phyloP scores from a whole-genome alignment of 2,888 invertebrate species.

The Drosophila suboccidentalis region DNA sequence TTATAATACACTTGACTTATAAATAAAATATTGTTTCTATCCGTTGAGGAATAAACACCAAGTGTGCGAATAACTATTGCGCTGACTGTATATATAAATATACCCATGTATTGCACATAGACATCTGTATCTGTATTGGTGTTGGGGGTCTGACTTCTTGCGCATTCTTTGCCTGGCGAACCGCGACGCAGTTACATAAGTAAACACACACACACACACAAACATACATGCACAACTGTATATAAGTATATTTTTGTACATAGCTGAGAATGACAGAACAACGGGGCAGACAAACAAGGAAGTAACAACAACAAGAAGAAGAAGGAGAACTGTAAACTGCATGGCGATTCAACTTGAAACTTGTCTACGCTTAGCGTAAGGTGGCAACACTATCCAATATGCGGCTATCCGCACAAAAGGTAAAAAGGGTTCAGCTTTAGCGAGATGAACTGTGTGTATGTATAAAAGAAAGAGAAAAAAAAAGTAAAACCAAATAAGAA shows the following conservation, averaged over 20 bases:
- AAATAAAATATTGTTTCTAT: no score
- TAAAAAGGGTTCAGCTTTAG: conserved; percentile 50
- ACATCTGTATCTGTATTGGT: conserved; percentile 14
- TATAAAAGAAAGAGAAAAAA: conserved; percentile 10
- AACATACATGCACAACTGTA: conserved; percentile 19
- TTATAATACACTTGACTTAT: no score
- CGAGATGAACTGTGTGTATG: conserved; percentile 34
- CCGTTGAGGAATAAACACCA: background rate
- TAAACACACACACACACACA: no score
- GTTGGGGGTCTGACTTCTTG: conserved; percentile 46
- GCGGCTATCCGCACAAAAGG: conserved; percentile 36
- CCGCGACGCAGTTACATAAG: conserved; percentile 61
- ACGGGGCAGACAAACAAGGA: conserved; percentile 51
- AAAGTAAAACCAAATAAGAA: conserved; percentile 53
- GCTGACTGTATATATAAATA: background rate
- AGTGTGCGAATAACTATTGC: background rate
- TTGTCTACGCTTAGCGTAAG: conserved; percentile 50
- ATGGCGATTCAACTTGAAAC: conserved; percentile 52
- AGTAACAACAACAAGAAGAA: conserved; percentile 47
- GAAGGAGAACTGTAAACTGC: conserved; percentile 26
- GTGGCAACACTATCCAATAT: conserved; percentile 45
- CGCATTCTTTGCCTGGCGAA: conserved; percentile 54
- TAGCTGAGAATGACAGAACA: conserved; percentile 38
- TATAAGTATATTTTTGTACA: conserved; percentile 23
- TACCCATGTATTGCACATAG: conserved; percentile 9